Evolutionary conservation across 1,140 invertebrate genomes (phyloP).

Genomic region (Teleogryllus occipitalis): DNA sequence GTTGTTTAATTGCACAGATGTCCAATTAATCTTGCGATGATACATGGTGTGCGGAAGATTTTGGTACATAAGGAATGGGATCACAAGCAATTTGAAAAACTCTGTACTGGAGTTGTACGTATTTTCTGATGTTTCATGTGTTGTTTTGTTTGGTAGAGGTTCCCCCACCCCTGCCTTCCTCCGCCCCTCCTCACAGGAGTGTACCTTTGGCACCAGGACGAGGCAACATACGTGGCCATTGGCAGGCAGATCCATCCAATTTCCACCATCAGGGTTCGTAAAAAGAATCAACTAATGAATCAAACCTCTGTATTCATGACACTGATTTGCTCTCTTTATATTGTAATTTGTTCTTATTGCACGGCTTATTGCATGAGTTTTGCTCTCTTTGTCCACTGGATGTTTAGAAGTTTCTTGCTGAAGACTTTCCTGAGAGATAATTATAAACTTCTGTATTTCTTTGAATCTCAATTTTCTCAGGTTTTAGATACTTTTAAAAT

Average conservation of each 20-base stretch:
- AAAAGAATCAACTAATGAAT: not conserved
- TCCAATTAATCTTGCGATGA: too few relatives aligned
- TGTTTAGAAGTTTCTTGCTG: too few relatives aligned
- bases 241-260: conserved; percentile 11
- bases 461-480: too few relatives aligned
- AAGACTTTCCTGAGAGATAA: too few relatives aligned
- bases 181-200: conserved; percentile 18
- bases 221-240: not conserved
- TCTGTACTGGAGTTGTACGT: not conserved
- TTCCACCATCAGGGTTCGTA: conserved; percentile 12
- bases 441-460: too few relatives aligned
- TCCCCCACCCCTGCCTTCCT: conserved; percentile 21
- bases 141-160: conserved; percentile 17
- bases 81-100: not conserved
- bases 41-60: too few relatives aligned
- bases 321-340: not conserved
- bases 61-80: not conserved
- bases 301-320: not conserved
- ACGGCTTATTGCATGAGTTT: not conserved
- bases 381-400: not conserved
- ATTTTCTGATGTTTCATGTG: not conserved
- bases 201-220: not conserved
- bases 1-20: too few relatives aligned
- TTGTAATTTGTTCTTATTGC: not conserved
- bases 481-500: too few relatives aligned